Evolutionary conservation across 2,113 vertebrate species (phyloP).

Genomic region (Anolis carolinensis): DNA sequence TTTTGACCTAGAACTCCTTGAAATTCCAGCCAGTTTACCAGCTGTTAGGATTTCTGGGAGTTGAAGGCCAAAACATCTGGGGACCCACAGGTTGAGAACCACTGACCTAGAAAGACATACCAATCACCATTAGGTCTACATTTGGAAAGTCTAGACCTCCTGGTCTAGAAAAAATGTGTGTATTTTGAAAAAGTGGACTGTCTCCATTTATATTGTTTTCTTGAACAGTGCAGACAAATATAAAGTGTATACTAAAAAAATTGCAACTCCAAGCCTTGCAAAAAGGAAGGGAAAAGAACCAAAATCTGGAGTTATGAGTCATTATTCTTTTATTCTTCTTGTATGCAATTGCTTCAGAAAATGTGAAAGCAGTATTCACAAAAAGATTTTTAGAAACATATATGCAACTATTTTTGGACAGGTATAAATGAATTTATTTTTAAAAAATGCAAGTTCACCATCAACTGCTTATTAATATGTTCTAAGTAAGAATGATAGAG

Average conservation of each 20-base stretch:
- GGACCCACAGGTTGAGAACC: no score
- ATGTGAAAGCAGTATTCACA: neutral
- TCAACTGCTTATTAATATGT: neutral
- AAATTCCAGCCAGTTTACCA: no score
- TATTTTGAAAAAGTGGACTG: neutral
- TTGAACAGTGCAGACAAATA: neutral
- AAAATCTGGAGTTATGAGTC: neutral
- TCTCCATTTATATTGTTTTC: neutral
- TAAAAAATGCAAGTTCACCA: neutral
- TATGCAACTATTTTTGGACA: neutral
- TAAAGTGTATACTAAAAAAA: conserved; percentile 14
- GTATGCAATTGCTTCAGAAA: neutral
- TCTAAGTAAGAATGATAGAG: neutral
- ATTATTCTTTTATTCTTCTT: neutral
- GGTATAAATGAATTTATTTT: neutral
- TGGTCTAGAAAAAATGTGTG: neutral
- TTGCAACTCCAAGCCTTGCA: neutral
- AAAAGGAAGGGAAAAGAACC: neutral
- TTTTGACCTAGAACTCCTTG: no score
- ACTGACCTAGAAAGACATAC: no score
- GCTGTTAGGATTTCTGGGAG: no score
- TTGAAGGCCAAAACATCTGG: no score
- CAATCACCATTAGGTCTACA: no score
- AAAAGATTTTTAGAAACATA: neutral
- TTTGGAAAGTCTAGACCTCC: no score